Evolutionary conservation across 2,888 invertebrate species (phyloP), one percentile per base, ranked within the genome.

Genomic region (Xestia c-nigrum): DNA sequence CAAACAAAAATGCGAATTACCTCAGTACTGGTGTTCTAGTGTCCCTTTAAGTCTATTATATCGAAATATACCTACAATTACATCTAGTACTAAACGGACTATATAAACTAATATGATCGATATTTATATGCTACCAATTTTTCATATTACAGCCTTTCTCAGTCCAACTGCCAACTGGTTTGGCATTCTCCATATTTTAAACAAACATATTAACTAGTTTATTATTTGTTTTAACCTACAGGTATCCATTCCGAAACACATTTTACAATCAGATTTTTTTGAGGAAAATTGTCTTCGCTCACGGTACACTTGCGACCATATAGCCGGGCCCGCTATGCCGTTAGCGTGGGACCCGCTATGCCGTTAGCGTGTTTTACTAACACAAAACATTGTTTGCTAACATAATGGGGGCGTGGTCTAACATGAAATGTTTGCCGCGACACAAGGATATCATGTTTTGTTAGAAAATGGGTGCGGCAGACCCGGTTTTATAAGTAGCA

Each of bases 81-180:
- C 76, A 73, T 74, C 88, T 89, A 84, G 79, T 75, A 69, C 88
- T 89, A 88, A 81, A 86, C 86, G 75, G 82, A 88, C 86, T 87
- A 89, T 87, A 89, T 81, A 84, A 1, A 65, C 75, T 83, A 81
- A 74, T 81, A 75, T 72, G 78, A 82, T 75, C 84, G 70, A 76
- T 81, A 76, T 76, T 79, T 85, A 83, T 87, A 86, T 52, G 77
- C 84, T 85, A 88, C 72, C 78, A 76, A 75, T 81, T 86, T 81
- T 80, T 85, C 82, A 81, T 70, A 84, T 90, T 88, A 95, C 94
- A 95, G 94, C 95, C 95, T 89, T 93, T 90, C 88, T 94, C 95
- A 95, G 95, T 95, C 94, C 88, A 85, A 88, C 83, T 91, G 92
- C 93, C 92, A 85, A 87, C 72, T 73, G 76, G 79, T 83, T 89